Base-by-base conservation (phyloP, 2,888 invertebrate species). In the Ephialtes manifestator region DNA sequence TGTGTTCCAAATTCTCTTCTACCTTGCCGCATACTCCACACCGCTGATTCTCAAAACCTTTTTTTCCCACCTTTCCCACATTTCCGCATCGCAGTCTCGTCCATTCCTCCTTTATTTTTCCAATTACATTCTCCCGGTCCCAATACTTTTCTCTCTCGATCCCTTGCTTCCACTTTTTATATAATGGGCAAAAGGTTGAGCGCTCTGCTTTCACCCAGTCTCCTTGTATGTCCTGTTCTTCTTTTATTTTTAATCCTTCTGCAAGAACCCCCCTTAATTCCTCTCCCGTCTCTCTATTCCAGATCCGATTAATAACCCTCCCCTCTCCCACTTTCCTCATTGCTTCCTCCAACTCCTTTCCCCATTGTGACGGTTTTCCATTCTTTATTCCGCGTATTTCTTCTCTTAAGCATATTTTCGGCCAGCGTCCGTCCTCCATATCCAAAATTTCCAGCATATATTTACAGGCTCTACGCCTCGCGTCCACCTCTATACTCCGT, bases 31-130 rank as follows among this genome's bases (percentile, higher is more conserved):
- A 79, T 8, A 28, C 48, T n/a, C 28, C n/a, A 24, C 79, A 58
- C 4, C 0, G 3, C 15, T 13, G 15, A 8, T 51, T 24, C 18
- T 0, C 15, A 20, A 81, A 81, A 43, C 31, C 71, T 60, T 80
- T 82, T 8, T 75, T 75, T 18, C 60, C 65, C 8, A n/a, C 35
- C 28, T 35, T 63, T 4, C 74, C 74, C 15, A 81, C 51, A 35
- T 74, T 81, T 18, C 80, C 80, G 35, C 80, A 81, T 13, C 80
- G 63, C 10, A 71, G 35, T 24, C 79, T 79, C 2, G 71, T 60
- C 79, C 60, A 79, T 24, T 31, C n/a, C 10, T 55, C 68, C 58
- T 79, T 58, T 15, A 18, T 28, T 31, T 11, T 18, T 10, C 35
- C 46, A 15, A 18, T 70, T 2, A 51, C 18, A 4, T 31, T 51